Evolutionary conservation across 2,113 vertebrate species (phyloP), one percentile per base, ranked within the genome.

Genomic region (Vulpes lagopus): DNA sequence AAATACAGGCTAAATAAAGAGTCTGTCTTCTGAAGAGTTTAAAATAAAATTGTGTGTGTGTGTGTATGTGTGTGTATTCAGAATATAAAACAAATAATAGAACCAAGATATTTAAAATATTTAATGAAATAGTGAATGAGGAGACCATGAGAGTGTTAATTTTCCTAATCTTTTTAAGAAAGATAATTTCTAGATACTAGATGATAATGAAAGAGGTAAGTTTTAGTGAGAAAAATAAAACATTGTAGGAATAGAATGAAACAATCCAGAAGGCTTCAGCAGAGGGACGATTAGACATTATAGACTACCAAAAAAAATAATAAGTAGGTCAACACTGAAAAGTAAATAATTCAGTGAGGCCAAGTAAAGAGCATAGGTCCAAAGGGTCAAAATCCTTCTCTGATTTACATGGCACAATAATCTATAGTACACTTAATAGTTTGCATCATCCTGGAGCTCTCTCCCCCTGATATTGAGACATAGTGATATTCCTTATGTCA

Each of bases 161-260:
- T 90, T 14, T 57, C 59, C 10, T 62, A 73, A 92, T 89, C 71
- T 59, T 93, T 82, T 95, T 82, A 62, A 53, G 16, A 51, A 93
- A 95, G 16, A 78, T 9, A 55, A 93, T 79, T 93, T 12, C 22
- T 43, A 78, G 30, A 51, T 83, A 35, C 14, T 69, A 22, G 8
- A 78, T 73, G 23, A 96, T 62, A 93, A 57, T 81, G 49, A 69
- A 92, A 87, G 22, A 73, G 35, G 49, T 71, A 76, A 80, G 11
- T 30, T 93, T 93, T 65, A n/a, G 22, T n/a, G 16, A 83, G 19
- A 69, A 89, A 3, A 83, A 87, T 87, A 87, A 91, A 93, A 87
- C 19, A 55, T 14, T 76, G 5, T 30, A 73, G 60, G 32, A 55
- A 62, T 64, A 93, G 16, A 96, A 92, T 82, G 27, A 67, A 80